Base-by-base conservation (phyloP, 2,888 invertebrate genomes). In the Eupithecia dodoneata region DNA sequence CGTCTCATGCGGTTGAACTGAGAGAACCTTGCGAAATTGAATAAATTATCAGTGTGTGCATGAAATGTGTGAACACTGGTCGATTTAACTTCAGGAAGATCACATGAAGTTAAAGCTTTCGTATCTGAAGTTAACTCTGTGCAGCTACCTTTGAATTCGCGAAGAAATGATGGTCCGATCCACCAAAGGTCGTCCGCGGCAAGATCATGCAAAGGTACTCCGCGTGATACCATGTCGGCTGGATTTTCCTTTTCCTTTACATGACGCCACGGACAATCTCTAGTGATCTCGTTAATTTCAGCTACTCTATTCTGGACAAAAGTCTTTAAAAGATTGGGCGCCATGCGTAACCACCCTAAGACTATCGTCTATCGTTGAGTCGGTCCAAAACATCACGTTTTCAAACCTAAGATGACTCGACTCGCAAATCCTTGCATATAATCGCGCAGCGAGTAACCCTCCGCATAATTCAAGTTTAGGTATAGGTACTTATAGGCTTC, bases 361-460 rank as follows among this genome's bases (percentile, higher is more conserved):
- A 66, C 66, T 41, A 66, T 66, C n/a, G n/a, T n/a, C n/a, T n/a
- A n/a, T n/a, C 10, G 66, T 66, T 12, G 66, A 66, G 13, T 66
- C 66, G 7, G 66, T 66, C 66, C 66, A 66, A 42, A 66, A 66
- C 15, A 55, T 15, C 12, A 55, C 15, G 4, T 55, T 55, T 0
- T 15, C 15, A 12, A 55, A 55, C 15, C 15, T 12, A 55, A 55
- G 12, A 4, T 12, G 12, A 4, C 3, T 12, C 10, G 52, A 55
- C 12, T 55, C 15, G 12, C 12, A 15, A 15, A 55, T 55, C 10
- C 52, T 55, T 10, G 12, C 15, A 12, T 55, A 55, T 55, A 55
- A 55, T 15, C 15, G 12, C 12, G 52, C 52, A 10, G 7, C 52
- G 12, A 55, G 3, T 12, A 55, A 12, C 52, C 7, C 52, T 3